Conservation (phyloP, 2,797 vertebrate species). For the Microhierax caerulescens region DNA sequence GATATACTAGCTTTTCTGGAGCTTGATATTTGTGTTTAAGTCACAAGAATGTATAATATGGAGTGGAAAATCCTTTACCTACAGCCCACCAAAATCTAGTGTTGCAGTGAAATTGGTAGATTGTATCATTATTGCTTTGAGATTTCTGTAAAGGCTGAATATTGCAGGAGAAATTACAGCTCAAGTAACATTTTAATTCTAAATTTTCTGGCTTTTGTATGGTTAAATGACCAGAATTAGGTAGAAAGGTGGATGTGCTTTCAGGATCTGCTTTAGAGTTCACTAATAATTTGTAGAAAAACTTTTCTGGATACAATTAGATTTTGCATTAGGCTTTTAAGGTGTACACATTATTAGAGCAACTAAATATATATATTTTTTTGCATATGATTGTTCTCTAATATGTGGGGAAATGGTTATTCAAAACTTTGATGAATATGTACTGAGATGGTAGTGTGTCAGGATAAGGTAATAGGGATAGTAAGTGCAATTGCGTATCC, state of each 20-base stretch:
- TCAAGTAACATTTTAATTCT: not conserved
- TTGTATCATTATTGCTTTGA: not conserved
- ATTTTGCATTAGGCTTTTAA: not conserved
- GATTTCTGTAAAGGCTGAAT: not conserved
- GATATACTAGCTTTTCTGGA: not conserved
- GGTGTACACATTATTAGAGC: not conserved
- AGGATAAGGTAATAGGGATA: not conserved
- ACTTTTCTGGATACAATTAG: not conserved
- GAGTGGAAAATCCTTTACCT: not conserved
- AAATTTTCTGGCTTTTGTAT: not conserved
- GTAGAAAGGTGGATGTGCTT: not conserved
- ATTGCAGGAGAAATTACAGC: not conserved
- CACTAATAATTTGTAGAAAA: not conserved
- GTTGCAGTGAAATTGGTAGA: not conserved
- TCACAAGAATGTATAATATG: not conserved
- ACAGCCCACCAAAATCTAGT: not conserved
- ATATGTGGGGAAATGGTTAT: not conserved
- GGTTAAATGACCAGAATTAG: not conserved
- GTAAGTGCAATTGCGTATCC: not conserved
- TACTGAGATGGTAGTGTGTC: not conserved
- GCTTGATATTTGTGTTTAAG: not conserved
- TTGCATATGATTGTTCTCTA: not conserved
- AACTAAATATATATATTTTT: not conserved
- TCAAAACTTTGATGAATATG: not conserved
- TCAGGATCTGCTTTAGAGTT: not conserved